Percentiles rank a stretch among this genome's conserved stretches.
These are phyloP conservation scores for Cabera pusaria DNA, from an alignment of 2,888 invertebrate species.

Conservation along the genomic window DNA sequence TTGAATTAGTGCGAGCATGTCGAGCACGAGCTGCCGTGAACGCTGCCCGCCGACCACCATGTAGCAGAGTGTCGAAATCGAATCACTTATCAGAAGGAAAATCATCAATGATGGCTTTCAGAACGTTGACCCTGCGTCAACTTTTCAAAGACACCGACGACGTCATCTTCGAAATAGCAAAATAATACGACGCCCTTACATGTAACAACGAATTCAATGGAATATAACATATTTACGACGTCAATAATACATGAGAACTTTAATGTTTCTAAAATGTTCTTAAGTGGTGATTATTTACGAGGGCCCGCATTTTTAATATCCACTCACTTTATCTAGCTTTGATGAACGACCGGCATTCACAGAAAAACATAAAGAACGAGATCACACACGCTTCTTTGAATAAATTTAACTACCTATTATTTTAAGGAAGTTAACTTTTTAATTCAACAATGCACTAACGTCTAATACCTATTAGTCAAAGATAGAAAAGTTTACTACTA, in stretches of 20 bases:
- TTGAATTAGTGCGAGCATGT: slow-evolving; percentile 72
- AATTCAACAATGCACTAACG: too few species aligned
- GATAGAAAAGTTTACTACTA: too few species aligned
- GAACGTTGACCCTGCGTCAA: slow-evolving; percentile 16
- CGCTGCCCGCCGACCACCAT: slow-evolving; percentile 53
- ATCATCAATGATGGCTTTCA: slow-evolving; percentile 8
- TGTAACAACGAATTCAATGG: slow-evolving; percentile 20
- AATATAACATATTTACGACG: slow-evolving; percentile 32
- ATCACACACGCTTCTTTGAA: slow-evolving; percentile 3
- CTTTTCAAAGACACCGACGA: slow-evolving; percentile 6
- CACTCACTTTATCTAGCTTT: slow-evolving; percentile 20
- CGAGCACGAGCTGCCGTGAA: slow-evolving; percentile 51
- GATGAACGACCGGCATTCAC: slow-evolving; percentile 11
- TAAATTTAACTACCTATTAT: neutral
- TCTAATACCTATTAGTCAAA: too few species aligned
- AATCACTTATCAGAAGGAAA: slow-evolving; percentile 16
- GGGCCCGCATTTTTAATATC: slow-evolving; percentile 26
- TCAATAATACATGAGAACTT: slow-evolving; percentile 34
- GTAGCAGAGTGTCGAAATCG: slow-evolving; percentile 30
- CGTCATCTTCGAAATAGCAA: slow-evolving; percentile 19
- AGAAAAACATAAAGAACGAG: slow-evolving; percentile 5
- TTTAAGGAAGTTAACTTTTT: too few species aligned
- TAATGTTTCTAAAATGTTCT: slow-evolving; percentile 35
- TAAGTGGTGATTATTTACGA: slow-evolving; percentile 30
- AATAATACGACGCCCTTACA: slow-evolving; percentile 13